Evolutionary conservation across 2,797 vertebrate genomes (phyloP).

Genomic region (Vireo griseus): DNA sequence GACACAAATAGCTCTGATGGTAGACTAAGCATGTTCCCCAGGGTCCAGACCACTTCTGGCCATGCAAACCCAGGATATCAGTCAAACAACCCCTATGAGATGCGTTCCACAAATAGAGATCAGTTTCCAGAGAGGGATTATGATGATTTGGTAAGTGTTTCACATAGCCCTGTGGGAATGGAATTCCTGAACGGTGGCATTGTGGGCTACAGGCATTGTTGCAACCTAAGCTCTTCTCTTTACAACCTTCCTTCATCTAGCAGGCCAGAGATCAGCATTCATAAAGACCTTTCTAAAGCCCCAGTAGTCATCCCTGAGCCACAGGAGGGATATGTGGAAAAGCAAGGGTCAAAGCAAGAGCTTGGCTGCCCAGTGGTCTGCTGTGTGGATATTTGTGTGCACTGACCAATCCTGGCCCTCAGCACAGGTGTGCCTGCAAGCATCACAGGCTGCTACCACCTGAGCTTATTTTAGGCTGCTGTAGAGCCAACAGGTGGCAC

Average conservation of each 20-base stretch:
- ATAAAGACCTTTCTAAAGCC: background rate
- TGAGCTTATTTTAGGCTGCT: background rate
- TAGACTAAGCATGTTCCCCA: conserved; percentile 59
- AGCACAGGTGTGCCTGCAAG: background rate
- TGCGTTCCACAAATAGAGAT: background rate
- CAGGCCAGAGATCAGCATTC: background rate
- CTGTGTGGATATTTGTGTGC: background rate
- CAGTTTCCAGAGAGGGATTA: background rate
- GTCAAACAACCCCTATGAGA: conserved; percentile 18
- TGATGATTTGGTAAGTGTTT: conserved; percentile 56
- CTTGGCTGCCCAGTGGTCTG: background rate
- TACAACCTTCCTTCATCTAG: background rate
- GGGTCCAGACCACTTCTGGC: background rate
- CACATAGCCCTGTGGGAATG: background rate
- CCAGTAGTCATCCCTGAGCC: background rate
- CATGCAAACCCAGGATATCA: background rate
- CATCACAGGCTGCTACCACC: background rate
- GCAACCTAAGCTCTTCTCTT: background rate
- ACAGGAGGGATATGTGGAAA: background rate
- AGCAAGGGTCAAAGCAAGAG: background rate
- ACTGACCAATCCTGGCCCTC: background rate
- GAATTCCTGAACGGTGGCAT: fast-evolving
- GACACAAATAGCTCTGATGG: background rate
- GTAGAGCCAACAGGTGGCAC: background rate
- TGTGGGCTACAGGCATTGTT: background rate